Percentiles rank a stretch among this genome's conserved stretches.
phyloP scores from a whole-genome alignment of 2,797 vertebrate species.

The Esox lucius region DNA sequence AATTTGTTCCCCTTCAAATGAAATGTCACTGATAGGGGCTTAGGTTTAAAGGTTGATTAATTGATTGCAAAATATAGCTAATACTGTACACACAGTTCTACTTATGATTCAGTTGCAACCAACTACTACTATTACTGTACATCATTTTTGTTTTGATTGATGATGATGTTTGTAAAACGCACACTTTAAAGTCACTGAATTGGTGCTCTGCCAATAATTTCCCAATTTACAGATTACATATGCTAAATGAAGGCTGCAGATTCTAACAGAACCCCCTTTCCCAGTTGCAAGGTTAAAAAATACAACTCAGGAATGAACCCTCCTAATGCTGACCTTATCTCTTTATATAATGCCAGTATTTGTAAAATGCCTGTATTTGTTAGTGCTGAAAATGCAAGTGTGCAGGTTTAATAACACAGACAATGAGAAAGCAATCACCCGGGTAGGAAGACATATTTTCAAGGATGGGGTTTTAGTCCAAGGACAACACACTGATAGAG shows the following conservation, averaged over 20 bases:
- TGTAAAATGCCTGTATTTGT: constrained; percentile 28
- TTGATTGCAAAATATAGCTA: constrained; percentile 29
- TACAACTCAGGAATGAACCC: neutral
- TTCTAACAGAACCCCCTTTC: neutral
- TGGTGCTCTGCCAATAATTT: neutral
- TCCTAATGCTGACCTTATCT: neutral
- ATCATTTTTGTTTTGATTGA: neutral
- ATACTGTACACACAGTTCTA: neutral
- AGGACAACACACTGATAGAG: constrained; percentile 49
- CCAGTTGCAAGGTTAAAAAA: neutral
- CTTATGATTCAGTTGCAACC: neutral
- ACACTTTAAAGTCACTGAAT: neutral
- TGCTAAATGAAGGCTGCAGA: neutral
- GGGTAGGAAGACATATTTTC: constrained; percentile 48
- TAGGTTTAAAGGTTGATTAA: constrained; percentile 15
- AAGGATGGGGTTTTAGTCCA: constrained; percentile 61
- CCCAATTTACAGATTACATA: neutral
- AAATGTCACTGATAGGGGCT: constrained; percentile 29
- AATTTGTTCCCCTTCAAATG: constrained; percentile 45
- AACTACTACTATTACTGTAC: constrained; percentile 20
- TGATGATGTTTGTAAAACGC: too few species aligned
- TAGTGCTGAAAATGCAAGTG: constrained; percentile 31
- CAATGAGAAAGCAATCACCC: constrained; percentile 36
- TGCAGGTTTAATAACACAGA: constrained; percentile 47
- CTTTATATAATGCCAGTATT: neutral